Conservation (phyloP, 2,888 invertebrate genomes). For the Patella depressa region DNA sequence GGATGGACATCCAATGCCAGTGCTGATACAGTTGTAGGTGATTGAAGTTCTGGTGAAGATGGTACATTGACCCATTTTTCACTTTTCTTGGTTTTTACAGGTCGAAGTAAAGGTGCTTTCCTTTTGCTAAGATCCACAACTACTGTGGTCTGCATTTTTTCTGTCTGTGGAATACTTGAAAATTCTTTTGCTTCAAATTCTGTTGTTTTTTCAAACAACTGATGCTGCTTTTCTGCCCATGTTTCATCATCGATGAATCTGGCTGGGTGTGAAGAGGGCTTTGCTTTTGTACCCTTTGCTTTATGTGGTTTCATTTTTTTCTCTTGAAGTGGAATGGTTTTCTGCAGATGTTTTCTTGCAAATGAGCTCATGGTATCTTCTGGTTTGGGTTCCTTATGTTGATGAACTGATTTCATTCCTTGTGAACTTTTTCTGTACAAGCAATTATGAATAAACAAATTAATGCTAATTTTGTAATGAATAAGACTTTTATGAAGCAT, state of each 20-base stretch:
- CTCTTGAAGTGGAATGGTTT: too few species aligned
- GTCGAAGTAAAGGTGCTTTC: background rate
- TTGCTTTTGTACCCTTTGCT: background rate
- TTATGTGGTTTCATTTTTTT: background rate
- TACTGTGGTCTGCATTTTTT: background rate
- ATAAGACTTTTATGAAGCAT: too few species aligned
- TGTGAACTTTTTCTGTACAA: too few species aligned
- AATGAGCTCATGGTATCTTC: too few species aligned
- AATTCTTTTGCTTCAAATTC: background rate
- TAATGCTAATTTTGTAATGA: too few species aligned
- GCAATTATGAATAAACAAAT: too few species aligned
- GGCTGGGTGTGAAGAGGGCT: background rate
- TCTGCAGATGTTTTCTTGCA: too few species aligned
- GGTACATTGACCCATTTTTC: background rate
- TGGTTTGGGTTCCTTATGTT: too few species aligned
- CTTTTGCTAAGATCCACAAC: background rate
- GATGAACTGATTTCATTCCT: too few species aligned
- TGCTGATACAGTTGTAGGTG: background rate
- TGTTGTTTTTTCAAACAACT: background rate
- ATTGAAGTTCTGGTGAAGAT: background rate
- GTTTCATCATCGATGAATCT: background rate
- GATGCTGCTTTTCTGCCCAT: background rate
- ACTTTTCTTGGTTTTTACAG: background rate
- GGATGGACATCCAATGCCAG: slow-evolving; percentile 1
- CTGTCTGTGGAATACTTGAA: background rate